phyloP scores from a whole-genome alignment of 92 coral and sea anemone species.

The Nematostella vectensis region DNA sequence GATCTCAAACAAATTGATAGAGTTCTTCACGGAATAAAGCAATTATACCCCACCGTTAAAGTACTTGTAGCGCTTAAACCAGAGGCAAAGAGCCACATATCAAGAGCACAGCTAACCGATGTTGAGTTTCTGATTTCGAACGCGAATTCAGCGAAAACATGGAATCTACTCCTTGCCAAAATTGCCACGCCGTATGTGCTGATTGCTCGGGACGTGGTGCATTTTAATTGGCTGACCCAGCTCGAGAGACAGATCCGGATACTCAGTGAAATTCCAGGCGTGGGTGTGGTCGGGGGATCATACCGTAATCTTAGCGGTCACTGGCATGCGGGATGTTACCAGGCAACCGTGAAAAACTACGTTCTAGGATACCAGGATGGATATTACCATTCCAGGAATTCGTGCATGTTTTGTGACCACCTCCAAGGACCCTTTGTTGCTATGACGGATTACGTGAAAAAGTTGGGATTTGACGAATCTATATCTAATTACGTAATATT shows the following conservation, averaged over 20 bases:
- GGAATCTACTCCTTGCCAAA: conserved; percentile 21
- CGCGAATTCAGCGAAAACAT: background rate
- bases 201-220: conserved; percentile 33
- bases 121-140: conserved; percentile 9
- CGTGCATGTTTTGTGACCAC: conserved; percentile 32
- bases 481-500: conserved; percentile 27
- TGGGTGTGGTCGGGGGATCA: conserved; percentile 40
- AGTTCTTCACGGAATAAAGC: conserved; percentile 27
- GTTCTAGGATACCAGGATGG: conserved; percentile 42
- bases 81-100: background rate
- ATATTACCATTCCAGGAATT: conserved; percentile 25
- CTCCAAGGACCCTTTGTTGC: conserved; percentile 47
- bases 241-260: conserved; percentile 41
- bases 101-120: conserved; percentile 6
- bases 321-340: conserved; percentile 50
- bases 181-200: conserved; percentile 35
- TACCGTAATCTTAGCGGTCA: conserved; percentile 43
- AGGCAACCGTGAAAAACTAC: conserved; percentile 31
- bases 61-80: conserved; percentile 21
- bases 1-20: conserved; percentile 10
- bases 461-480: conserved; percentile 13
- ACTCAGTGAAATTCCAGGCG: conserved; percentile 38
- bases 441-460: conserved; percentile 14
- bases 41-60: conserved; percentile 23
- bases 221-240: conserved; percentile 38